These are phyloP conservation scores for Myotis pilosus DNA, from an alignment of 2,797 vertebrate species.

Conservation along the genomic window DNA sequence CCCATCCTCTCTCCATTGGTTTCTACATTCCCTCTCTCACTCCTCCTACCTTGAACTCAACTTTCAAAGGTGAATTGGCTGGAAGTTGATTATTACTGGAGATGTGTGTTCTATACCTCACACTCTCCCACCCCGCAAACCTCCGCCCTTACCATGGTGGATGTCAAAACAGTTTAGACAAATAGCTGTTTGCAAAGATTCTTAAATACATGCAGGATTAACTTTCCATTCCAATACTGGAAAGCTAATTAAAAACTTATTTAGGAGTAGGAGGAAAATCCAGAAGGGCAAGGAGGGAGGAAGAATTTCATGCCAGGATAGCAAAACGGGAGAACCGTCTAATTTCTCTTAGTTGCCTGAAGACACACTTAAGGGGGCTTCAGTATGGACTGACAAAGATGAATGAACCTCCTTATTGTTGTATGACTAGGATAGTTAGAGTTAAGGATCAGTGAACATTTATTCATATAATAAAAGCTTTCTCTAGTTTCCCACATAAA, in stretches of 20 bases:
- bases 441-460: slow-evolving; percentile 80
- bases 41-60: not conserved
- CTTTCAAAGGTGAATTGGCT: not conserved
- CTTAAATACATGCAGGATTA: not conserved
- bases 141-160: not conserved
- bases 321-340: slow-evolving; percentile 51
- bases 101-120: not conserved
- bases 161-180: not conserved
- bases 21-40: not conserved
- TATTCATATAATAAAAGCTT: slow-evolving; percentile 77
- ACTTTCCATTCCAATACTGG: not conserved
- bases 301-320: slow-evolving; percentile 46
- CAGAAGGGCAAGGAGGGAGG: not conserved
- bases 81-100: not conserved
- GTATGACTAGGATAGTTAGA: slow-evolving; percentile 74
- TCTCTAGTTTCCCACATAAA: slow-evolving; percentile 80
- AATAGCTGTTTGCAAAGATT: not conserved
- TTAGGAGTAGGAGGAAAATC: slow-evolving; percentile 33
- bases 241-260: slow-evolving; percentile 30
- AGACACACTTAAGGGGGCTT: slow-evolving; percentile 67
- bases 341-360: slow-evolving; percentile 63
- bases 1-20: not conserved
- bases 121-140: fast-evolving
- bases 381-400: slow-evolving; percentile 76
- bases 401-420: slow-evolving; percentile 72